Percentiles rank a stretch among this genome's conserved stretches.
These are phyloP conservation scores for Enteromius anoplus DNA, from an alignment of 2,797 vertebrate species.

Conservation along the genomic window DNA sequence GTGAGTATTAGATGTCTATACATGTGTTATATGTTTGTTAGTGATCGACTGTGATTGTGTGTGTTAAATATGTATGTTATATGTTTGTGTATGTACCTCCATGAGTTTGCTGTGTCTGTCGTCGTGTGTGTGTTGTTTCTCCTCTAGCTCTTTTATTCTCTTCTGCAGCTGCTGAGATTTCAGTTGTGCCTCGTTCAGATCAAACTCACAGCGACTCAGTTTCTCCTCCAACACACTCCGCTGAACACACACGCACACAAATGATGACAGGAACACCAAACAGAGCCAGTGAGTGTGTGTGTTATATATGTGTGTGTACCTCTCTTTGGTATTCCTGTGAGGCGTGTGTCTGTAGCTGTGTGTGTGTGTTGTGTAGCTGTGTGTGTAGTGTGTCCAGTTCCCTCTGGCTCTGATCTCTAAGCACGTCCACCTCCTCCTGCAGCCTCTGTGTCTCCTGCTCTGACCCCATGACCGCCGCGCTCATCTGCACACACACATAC, in stretches of 20 bases:
- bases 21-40: neutral
- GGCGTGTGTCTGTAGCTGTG: conserved; percentile 85
- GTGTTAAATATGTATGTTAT: no score
- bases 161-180: conserved; percentile 86
- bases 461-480: conserved; percentile 82
- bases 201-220: conserved; percentile 80
- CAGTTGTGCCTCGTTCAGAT: conserved; percentile 85
- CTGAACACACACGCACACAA: conserved; percentile 69
- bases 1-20: neutral
- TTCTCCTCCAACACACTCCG: conserved; percentile 87
- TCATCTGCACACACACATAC: conserved; percentile 79
- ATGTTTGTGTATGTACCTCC: conserved; percentile 80
- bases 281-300: neutral
- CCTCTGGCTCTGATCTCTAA: conserved; percentile 84
- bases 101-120: conserved; percentile 87
- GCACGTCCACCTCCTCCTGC: conserved; percentile 89
- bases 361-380: conserved; percentile 87
- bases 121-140: conserved; percentile 80
- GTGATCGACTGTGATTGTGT: no score
- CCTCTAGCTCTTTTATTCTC: conserved; percentile 85
- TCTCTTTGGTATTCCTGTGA: conserved; percentile 87
- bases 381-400: conserved; percentile 85
- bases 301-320: conserved; percentile 72
- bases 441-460: conserved; percentile 84
- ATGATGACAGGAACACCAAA: neutral